Evolutionary conservation across 2,888 invertebrate genomes (phyloP).

Genomic region (Dicyrtoma fusca): DNA sequence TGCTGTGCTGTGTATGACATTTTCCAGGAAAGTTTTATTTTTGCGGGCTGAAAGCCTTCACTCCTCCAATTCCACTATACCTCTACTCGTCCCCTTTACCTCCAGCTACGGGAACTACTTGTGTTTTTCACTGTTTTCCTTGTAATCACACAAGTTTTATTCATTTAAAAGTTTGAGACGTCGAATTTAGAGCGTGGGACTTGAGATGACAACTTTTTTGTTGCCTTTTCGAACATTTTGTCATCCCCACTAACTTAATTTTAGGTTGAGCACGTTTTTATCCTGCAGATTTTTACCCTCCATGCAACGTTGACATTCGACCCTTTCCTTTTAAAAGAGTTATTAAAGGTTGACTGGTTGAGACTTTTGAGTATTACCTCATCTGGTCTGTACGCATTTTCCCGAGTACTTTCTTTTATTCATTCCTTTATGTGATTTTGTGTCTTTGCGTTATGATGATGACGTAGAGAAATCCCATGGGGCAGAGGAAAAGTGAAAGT

Average conservation of each 20-base stretch:
- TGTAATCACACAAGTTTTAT: neutral
- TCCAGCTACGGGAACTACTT: neutral
- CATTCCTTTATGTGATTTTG: neutral
- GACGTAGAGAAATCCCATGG: too few relatives aligned
- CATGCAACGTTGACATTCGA: too few relatives aligned
- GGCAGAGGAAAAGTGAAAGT: too few relatives aligned
- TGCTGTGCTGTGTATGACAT: too few relatives aligned
- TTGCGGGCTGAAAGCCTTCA: neutral
- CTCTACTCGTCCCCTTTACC: neutral
- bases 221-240: neutral
- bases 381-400: neutral
- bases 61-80: neutral
- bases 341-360: too few relatives aligned
- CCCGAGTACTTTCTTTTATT: neutral
- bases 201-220: neutral
- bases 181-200: too few relatives aligned
- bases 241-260: conserved; percentile 6
- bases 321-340: too few relatives aligned
- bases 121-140: conserved; percentile 1
- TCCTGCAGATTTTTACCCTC: neutral
- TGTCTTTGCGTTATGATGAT: too few relatives aligned
- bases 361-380: neutral
- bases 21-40: too few relatives aligned
- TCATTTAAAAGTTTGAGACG: too few relatives aligned
- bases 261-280: conserved; percentile 8